These are phyloP conservation scores for Coptodon bakossiorum DNA, from an alignment of 2,113 vertebrate species.

Conservation along the genomic window DNA sequence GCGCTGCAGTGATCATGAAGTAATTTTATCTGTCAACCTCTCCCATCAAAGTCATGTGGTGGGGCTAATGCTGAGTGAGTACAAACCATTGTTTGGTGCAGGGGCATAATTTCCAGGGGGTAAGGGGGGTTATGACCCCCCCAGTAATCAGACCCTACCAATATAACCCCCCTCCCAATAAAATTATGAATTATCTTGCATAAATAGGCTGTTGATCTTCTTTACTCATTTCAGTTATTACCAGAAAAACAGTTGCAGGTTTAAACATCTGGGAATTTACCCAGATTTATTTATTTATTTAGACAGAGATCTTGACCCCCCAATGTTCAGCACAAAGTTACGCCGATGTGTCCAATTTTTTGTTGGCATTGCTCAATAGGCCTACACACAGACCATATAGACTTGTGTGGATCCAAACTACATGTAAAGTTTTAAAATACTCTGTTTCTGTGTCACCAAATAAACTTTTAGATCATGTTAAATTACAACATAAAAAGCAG, in stretches of 20 bases:
- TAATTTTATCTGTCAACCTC: not conserved
- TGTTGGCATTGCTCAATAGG: not conserved
- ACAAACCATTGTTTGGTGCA: not conserved
- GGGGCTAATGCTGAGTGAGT: not conserved
- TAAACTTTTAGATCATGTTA: not conserved
- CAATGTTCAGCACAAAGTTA: not conserved
- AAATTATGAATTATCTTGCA: not conserved
- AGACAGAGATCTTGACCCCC: not conserved
- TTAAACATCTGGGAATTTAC: not conserved
- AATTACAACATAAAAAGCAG: not conserved
- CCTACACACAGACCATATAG: accelerated
- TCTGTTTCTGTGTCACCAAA: not conserved
- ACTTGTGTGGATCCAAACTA: not conserved
- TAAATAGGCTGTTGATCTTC: not conserved
- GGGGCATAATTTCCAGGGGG: not conserved
- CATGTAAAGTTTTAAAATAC: not conserved
- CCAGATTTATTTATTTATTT: not conserved
- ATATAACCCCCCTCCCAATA: not conserved
- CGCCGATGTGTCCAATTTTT: not conserved
- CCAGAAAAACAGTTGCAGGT: not conserved
- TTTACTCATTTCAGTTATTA: not conserved
- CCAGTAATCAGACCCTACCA: not conserved
- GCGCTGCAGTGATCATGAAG: not conserved
- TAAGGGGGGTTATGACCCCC: not conserved
- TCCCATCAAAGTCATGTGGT: not conserved